phyloP scores from a whole-genome alignment of 2,797 vertebrate genomes.

The Silurus lanzhouensis region DNA sequence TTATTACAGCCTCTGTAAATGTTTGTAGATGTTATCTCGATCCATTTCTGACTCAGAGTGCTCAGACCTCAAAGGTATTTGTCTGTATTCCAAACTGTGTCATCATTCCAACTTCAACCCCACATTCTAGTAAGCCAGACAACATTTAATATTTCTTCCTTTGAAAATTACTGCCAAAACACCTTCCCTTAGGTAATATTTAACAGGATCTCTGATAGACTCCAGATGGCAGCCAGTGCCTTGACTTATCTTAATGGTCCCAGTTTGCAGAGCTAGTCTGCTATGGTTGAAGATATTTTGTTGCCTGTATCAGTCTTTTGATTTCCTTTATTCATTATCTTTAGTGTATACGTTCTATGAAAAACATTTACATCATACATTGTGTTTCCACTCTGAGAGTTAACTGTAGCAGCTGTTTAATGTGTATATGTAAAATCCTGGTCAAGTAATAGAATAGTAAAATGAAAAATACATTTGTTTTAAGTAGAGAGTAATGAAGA shows the following conservation, averaged over 20 bases:
- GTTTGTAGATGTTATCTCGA: neutral
- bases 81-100: neutral
- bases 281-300: neutral
- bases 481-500: neutral
- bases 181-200: neutral
- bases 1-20: neutral
- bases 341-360: neutral
- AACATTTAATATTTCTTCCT: neutral
- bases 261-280: neutral
- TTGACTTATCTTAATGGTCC: neutral
- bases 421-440: neutral
- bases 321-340: neutral
- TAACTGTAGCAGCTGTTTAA: neutral
- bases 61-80: neutral
- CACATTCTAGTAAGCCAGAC: neutral
- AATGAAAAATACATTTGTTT: neutral
- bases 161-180: neutral
- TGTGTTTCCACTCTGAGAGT: neutral
- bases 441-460: neutral
- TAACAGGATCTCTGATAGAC: neutral
- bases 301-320: neutral
- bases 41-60: conserved; percentile 1
- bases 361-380: neutral
- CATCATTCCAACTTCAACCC: neutral
- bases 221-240: neutral